Conservation (phyloP, 2,888 invertebrate genomes). For the Deilephila porcellus region DNA sequence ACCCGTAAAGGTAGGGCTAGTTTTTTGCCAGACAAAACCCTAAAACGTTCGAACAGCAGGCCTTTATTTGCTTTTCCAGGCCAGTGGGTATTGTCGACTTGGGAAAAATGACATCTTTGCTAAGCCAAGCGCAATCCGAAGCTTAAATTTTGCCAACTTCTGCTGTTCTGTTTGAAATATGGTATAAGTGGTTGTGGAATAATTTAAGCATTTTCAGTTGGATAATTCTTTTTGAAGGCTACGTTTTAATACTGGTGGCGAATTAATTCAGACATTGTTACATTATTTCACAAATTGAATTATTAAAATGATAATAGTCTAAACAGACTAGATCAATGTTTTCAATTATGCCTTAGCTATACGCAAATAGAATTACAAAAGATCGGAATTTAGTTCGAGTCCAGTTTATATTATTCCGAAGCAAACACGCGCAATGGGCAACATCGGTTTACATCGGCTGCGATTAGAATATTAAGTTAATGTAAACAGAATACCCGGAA, state of each 20-base stretch:
- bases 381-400: background rate
- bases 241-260: too few species aligned
- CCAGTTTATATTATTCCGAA: conserved; percentile 6
- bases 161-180: background rate
- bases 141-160: background rate
- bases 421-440: conserved; percentile 38
- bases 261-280: too few species aligned
- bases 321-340: background rate
- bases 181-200: background rate
- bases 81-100: conserved; percentile 4
- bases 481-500: conserved; percentile 46
- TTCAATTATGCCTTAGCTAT: background rate
- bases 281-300: too few species aligned
- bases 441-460: conserved; percentile 39
- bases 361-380: conserved; percentile 12
- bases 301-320: background rate
- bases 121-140: background rate
- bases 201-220: background rate
- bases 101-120: background rate
- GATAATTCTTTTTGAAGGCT: too few species aligned
- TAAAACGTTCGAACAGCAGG: conserved; percentile 4
- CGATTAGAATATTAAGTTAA: conserved; percentile 63
- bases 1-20: conserved; percentile 19
- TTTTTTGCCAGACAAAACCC: conserved; percentile 5
- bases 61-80: conserved; percentile 19